Evolutionary conservation across 2,113 vertebrate species (phyloP), one percentile per base, ranked within the genome.

Genomic region (Speoplatyrhinus poulsoni): DNA sequence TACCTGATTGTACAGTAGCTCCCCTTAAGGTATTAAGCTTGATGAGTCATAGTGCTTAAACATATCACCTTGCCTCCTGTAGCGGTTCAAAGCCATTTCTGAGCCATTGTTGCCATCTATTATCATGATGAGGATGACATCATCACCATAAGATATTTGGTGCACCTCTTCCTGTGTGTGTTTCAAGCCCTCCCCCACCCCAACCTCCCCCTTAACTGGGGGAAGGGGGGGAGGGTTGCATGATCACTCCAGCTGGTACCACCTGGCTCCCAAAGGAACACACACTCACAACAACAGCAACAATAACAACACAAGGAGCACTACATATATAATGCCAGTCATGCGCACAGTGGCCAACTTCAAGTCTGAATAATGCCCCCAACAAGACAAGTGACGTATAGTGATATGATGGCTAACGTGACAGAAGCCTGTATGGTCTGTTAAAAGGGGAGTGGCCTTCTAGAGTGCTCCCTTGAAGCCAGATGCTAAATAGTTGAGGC

Each of bases 221-320:
- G 53, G 26, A 26, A 26, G 26, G 1, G 26, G 26, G 26, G 26
- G 26, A 26, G 26, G 79, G 57, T 19, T 41, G 36, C 67, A 78
- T 75, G 67, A 76, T 84, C 86, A 90, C 80, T 87, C 82, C 81
- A 82, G 82, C 80, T 84, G 75, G 78, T 83, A 75, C 85, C 87
- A 89, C 87, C 76, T 85, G 85, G 73, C 69, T 6, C 33, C 59
- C 36, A 36, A 7, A 13, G 36, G 36, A 36, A 60, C 47, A 46
- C 16, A 26, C 9, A 58, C 72, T 80, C 57, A 62, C 64, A 82
- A 56, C 53, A 9, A 67, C 47, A 70, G 52, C 61, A 49, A 56
- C 33, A 61, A 48, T 50, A 46, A 65, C 60, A 48, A 60, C 41
- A 72, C 47, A 53, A 46, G 67, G 15, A 58, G 26, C 68, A 53